Evolutionary conservation across 2,888 invertebrate genomes (phyloP).

Genomic region (Netelia fuscicornis): DNA sequence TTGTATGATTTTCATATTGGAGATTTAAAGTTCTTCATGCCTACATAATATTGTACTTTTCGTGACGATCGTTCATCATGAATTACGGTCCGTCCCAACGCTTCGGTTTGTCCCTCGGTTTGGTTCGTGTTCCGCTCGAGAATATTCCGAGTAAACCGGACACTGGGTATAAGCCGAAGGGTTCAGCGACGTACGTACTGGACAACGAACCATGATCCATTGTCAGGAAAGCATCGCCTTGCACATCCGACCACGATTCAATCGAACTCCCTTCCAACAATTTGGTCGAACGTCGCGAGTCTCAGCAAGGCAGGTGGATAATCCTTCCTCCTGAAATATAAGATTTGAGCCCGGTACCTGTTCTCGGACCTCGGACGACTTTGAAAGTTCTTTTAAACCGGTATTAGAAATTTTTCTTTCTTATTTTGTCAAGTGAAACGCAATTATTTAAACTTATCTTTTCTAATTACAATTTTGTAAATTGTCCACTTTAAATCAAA

Average conservation of each 20-base stretch:
- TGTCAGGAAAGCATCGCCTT: not conserved
- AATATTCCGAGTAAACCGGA: slow-evolving; percentile 46
- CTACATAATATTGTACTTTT: not conserved
- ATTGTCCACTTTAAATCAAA: too few relatives aligned
- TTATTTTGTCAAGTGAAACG: too few relatives aligned
- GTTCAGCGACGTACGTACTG: slow-evolving; percentile 41
- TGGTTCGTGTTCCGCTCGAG: slow-evolving; percentile 34
- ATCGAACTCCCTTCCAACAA: not conserved
- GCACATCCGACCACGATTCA: not conserved
- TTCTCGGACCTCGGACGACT: not conserved
- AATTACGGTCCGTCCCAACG: slow-evolving; percentile 27
- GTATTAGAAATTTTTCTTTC: not conserved
- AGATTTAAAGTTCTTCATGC: not conserved
- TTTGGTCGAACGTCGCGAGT: not conserved
- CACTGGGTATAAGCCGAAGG: slow-evolving; percentile 58
- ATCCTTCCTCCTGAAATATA: slow-evolving; percentile 55
- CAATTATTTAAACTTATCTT: too few relatives aligned
- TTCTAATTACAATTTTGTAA: too few relatives aligned
- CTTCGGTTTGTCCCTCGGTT: slow-evolving; percentile 2
- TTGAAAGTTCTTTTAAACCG: not conserved
- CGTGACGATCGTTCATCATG: not conserved
- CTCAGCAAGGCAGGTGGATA: slow-evolving; percentile 29
- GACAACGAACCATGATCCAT: not conserved
- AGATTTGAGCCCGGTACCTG: not conserved
- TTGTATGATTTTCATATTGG: not conserved